phyloP scores from a whole-genome alignment of 2,797 vertebrate species.

The Enteromius afrohamiltoni region DNA sequence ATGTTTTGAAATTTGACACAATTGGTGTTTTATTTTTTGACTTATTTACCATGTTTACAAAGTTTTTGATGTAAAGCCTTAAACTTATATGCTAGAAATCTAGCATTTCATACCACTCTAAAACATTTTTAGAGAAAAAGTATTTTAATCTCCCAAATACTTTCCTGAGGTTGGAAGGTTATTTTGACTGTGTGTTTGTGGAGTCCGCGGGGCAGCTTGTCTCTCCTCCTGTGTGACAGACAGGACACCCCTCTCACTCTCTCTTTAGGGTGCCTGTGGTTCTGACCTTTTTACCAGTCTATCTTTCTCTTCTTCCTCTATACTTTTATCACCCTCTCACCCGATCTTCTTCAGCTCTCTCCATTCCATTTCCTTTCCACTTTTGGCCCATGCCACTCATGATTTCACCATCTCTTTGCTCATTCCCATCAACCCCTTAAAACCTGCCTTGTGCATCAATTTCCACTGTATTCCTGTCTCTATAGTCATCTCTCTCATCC shows the following conservation, averaged over 20 bases:
- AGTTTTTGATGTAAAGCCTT: background rate
- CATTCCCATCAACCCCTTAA: conserved; percentile 61
- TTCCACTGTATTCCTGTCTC: conserved; percentile 42
- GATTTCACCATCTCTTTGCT: conserved; percentile 35
- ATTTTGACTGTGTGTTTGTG: background rate
- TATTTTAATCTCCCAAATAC: background rate
- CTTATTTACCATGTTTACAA: background rate
- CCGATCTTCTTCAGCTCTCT: conserved; percentile 18
- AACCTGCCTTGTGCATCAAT: conserved; percentile 52
- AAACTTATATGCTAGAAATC: background rate
- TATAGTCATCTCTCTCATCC: conserved; percentile 20
- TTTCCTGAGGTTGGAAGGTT: background rate
- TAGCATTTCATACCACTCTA: background rate
- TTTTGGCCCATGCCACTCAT: background rate
- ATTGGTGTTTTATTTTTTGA: background rate
- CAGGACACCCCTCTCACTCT: conserved; percentile 61
- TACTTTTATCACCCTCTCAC: conserved; percentile 28
- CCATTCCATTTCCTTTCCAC: conserved; percentile 3
- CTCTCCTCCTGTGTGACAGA: conserved; percentile 44
- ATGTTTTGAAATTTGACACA: background rate
- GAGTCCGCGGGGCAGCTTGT: conserved; percentile 68
- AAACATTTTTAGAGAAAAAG: background rate
- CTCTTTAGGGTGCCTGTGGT: conserved; percentile 62
- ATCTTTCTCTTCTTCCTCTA: conserved; percentile 50
- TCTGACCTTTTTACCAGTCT: conserved; percentile 55